These are phyloP conservation scores for Antitype chi DNA, from an alignment of 2,888 invertebrate species.

Conservation along the genomic window DNA sequence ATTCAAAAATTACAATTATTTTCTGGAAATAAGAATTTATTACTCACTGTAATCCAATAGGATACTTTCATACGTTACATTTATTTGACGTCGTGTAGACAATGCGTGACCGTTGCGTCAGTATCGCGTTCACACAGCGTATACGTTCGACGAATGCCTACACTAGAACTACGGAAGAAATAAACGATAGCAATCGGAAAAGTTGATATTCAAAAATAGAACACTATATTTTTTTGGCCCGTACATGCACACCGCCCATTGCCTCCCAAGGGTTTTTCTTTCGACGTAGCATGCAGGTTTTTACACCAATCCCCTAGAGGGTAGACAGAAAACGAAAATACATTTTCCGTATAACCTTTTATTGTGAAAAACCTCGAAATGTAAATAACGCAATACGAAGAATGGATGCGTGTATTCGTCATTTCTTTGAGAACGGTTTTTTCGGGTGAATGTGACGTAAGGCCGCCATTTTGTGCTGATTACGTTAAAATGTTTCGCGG, in stretches of 20 bases:
- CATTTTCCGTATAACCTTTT: constrained; percentile 44
- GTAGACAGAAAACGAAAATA: constrained; percentile 40
- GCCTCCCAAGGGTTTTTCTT: constrained; percentile 27
- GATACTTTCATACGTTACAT: neutral
- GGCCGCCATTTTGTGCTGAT: constrained; percentile 52
- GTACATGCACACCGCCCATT: constrained; percentile 28
- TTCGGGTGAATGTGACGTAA: constrained; percentile 21
- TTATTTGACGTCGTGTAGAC: neutral
- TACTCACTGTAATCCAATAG: neutral
- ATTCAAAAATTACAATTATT: constrained; percentile 4
- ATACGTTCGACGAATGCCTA: neutral
- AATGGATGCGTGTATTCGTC: constrained; percentile 38
- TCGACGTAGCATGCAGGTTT: constrained; percentile 33
- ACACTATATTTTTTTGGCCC: constrained; percentile 2
- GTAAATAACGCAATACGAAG: constrained; percentile 52
- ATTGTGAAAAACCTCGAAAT: constrained; percentile 56
- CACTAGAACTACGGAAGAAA: neutral
- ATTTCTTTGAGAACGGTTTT: constrained; percentile 41
- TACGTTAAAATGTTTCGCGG: constrained; percentile 49
- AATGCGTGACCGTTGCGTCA: neutral
- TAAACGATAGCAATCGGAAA: neutral
- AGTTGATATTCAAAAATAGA: constrained; percentile 17
- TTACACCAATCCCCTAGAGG: constrained; percentile 27
- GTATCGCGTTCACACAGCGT: neutral
- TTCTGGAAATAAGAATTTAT: constrained; percentile 1